Conservation (phyloP, 2,888 invertebrate species). For the Campopleginae sp. region DNA sequence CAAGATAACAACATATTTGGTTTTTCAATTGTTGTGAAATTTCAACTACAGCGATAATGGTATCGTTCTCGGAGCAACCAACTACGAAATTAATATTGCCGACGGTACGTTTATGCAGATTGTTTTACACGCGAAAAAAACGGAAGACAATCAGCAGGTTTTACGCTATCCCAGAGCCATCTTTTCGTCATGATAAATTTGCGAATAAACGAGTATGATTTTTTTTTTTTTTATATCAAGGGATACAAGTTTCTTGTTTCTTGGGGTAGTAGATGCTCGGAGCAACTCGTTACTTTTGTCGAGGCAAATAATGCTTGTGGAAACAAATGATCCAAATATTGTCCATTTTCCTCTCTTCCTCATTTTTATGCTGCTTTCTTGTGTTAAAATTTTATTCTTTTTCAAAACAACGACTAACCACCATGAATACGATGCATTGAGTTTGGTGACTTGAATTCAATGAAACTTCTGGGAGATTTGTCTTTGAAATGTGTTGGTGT, state of each 20-base stretch:
- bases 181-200: slow-evolving; percentile 2
- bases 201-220: slow-evolving; percentile 15
- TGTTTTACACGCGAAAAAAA: slow-evolving; percentile 5
- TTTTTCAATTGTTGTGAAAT: slow-evolving; percentile 31
- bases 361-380: background rate
- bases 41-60: slow-evolving; percentile 43
- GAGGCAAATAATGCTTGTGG: background rate
- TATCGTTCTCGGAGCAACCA: slow-evolving; percentile 19
- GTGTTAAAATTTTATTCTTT: background rate
- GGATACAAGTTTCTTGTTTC: slow-evolving; percentile 35
- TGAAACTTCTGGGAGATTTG: background rate
- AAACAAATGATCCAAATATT: slow-evolving; percentile 8
- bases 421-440: slow-evolving; percentile 6
- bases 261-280: slow-evolving; percentile 62
- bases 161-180: slow-evolving; percentile 42
- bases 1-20: slow-evolving; percentile 35
- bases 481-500: background rate
- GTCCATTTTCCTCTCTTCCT: slow-evolving; percentile 16
- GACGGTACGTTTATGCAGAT: slow-evolving; percentile 32
- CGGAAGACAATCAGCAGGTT: slow-evolving; percentile 39
- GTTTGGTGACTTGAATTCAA: background rate
- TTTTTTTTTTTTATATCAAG: background rate
- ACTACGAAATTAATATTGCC: slow-evolving; percentile 52
- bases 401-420: slow-evolving; percentile 9
- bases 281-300: slow-evolving; percentile 17